Evolutionary conservation across 2,113 vertebrate genomes (phyloP).

Genomic region (Eptesicus fuscus): DNA sequence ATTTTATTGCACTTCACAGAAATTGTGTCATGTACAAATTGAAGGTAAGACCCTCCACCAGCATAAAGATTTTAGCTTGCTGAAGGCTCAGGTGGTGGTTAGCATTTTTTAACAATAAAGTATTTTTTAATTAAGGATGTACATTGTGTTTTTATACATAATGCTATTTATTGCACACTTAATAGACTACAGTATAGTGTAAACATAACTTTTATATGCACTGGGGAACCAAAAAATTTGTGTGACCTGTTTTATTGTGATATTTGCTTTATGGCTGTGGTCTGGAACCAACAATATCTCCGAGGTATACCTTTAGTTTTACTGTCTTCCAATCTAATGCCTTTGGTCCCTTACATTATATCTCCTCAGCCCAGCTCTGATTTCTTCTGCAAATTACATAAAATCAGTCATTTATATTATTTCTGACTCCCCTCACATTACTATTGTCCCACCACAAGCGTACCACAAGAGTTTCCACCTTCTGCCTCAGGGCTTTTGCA

Average conservation of each 20-base stretch:
- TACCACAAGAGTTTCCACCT: neutral
- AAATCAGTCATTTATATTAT: neutral
- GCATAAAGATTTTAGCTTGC: neutral
- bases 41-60: neutral
- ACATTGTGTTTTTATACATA: neutral
- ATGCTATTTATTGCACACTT: neutral
- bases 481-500: neutral
- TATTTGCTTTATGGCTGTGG: too few relatives aligned
- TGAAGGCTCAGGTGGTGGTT: neutral
- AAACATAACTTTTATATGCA: neutral
- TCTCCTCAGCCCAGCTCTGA: neutral
- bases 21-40: neutral
- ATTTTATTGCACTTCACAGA: neutral
- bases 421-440: neutral
- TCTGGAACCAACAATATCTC: neutral
- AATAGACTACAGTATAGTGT: neutral
- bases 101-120: neutral
- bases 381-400: neutral
- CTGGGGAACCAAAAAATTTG: neutral
- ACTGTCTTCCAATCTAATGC: neutral
- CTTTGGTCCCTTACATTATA: neutral
- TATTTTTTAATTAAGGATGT: neutral
- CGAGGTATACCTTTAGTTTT: neutral
- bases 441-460: fast-evolving
- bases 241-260: neutral